phyloP scores from a whole-genome alignment of 2,113 vertebrate species.

The Capricornis sumatraensis region DNA sequence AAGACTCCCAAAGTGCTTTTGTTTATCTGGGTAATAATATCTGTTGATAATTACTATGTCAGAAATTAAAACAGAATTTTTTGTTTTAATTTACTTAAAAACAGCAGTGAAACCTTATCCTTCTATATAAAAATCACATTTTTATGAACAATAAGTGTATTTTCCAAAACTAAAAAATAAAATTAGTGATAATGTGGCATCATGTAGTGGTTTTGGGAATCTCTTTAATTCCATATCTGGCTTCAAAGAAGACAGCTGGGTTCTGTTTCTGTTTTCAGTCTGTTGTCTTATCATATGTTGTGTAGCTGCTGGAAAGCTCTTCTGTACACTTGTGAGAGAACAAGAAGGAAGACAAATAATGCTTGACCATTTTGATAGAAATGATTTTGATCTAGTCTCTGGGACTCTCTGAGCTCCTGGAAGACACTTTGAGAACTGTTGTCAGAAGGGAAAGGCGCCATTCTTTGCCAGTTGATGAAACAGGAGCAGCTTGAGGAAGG shows the following conservation, averaged over 20 bases:
- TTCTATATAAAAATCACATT: background rate
- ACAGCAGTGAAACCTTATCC: background rate
- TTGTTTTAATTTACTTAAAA: background rate
- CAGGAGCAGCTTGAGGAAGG: background rate
- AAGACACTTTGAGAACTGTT: background rate
- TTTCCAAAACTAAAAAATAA: background rate
- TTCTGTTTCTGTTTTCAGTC: background rate
- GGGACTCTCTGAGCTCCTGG: background rate
- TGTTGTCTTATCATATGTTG: background rate
- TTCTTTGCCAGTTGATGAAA: background rate
- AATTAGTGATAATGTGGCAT: background rate
- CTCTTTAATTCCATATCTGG: background rate
- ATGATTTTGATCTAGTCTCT: background rate
- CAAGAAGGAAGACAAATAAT: background rate
- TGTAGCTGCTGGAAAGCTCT: background rate
- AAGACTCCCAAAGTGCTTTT: background rate
- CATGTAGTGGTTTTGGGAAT: background rate
- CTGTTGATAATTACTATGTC: background rate
- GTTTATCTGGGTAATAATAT: background rate
- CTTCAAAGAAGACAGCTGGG: background rate
- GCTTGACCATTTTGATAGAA: background rate
- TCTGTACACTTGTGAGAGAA: background rate
- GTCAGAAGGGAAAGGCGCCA: fast-evolving
- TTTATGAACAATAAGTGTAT: background rate
- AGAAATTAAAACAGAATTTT: background rate